A percentile compares a stretch with the other conserved stretches of the same genome.
These are phyloP conservation scores for Melanotaenia pygmaea DNA, from an alignment of 2,797 vertebrate species.

Conservation along the genomic window DNA sequence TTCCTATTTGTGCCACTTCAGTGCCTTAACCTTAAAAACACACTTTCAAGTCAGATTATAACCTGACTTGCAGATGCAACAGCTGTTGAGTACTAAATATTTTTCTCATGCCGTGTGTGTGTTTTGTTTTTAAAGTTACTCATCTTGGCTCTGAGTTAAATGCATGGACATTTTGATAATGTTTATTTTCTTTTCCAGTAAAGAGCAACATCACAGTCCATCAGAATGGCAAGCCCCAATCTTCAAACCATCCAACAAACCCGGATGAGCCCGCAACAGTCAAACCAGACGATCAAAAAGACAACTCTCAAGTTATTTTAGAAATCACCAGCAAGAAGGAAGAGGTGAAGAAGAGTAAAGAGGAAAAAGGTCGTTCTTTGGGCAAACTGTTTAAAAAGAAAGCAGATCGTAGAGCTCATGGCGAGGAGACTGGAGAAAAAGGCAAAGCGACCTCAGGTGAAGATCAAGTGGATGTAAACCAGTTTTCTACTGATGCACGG, in stretches of 20 bases:
- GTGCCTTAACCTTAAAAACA: no score
- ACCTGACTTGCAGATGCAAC: no score
- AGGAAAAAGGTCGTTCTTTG: conserved; percentile 69
- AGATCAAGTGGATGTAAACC: conserved; percentile 49
- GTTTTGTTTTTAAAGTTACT: no score
- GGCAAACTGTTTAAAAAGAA: conserved; percentile 87
- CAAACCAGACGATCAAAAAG: neutral
- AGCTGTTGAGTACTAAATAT: no score
- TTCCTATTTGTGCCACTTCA: no score
- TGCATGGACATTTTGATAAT: neutral
- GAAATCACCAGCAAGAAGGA: conserved; percentile 41
- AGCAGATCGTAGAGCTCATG: conserved; percentile 46
- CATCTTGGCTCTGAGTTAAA: no score
- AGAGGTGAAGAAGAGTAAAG: conserved; percentile 35
- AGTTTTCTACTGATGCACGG: conserved; percentile 20
- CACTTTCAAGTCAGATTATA: no score
- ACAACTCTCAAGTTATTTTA: conserved; percentile 52
- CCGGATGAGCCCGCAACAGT: conserved; percentile 6
- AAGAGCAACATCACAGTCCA: conserved; percentile 54
- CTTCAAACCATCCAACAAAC: conserved; percentile 62
- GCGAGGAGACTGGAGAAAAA: conserved; percentile 28
- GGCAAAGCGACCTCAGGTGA: conserved; percentile 42
- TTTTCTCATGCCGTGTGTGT: no score
- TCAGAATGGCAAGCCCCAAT: conserved; percentile 68
- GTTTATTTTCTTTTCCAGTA: conserved; percentile 49